Percentiles rank a stretch among this genome's conserved stretches.
phyloP scores from a whole-genome alignment of 2,888 invertebrate genomes.

The Protula sp. region DNA sequence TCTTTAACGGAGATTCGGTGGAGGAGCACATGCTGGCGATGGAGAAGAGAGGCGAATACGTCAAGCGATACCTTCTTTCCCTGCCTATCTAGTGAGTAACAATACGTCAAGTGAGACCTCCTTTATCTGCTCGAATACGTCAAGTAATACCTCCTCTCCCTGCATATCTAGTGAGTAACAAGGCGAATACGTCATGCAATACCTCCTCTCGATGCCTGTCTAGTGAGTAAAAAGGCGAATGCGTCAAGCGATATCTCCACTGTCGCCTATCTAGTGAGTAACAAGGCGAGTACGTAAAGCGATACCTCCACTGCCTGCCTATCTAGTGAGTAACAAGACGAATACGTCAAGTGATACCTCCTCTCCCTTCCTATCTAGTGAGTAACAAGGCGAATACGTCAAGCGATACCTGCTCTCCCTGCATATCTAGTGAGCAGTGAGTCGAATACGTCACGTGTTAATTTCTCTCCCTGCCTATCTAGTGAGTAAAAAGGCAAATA shows the following conservation, averaged over 20 bases:
- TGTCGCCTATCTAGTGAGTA: not conserved
- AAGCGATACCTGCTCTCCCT: not conserved
- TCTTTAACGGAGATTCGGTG: slow-evolving; percentile 12
- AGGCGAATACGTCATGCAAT: too few relatives aligned
- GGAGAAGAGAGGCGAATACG: slow-evolving; percentile 5
- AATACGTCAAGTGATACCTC: slow-evolving; percentile 9
- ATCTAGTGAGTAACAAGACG: slow-evolving; percentile 3
- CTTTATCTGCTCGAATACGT: not conserved
- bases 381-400: not conserved
- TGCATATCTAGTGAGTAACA: too few relatives aligned
- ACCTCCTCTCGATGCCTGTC: too few relatives aligned
- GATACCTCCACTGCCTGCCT: too few relatives aligned
- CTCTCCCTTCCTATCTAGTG: slow-evolving; percentile 11
- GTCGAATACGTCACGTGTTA: too few relatives aligned
- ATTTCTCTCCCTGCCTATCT: too few relatives aligned
- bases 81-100: slow-evolving; percentile 12
- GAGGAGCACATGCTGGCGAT: slow-evolving; percentile 5
- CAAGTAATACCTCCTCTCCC: not conserved
- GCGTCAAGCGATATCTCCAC: too few relatives aligned
- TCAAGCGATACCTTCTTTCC: slow-evolving; percentile 7
- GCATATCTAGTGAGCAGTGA: too few relatives aligned
- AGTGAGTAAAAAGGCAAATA: too few relatives aligned
- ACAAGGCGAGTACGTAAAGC: slow-evolving; percentile 7
- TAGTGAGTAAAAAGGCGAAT: too few relatives aligned
- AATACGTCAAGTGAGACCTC: not conserved